Evolutionary conservation across 2,888 invertebrate genomes (phyloP), one percentile per base, ranked within the genome.

Genomic region (Pheosia gnoma): DNA sequence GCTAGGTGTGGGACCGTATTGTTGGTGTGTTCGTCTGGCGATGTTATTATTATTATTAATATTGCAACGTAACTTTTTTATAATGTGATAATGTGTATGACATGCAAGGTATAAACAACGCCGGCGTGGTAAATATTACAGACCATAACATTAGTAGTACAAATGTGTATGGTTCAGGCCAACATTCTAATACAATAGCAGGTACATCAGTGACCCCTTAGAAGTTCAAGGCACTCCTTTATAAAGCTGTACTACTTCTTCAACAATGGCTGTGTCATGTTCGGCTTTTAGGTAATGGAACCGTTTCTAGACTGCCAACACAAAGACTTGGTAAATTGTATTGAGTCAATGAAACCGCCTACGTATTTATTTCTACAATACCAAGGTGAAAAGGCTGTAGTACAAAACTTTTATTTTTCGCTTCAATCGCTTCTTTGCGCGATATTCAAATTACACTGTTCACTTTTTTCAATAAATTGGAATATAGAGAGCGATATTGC

Each of bases 181-280:
- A 7, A 41, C 5, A 7, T 5, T 47, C 47, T n/a, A 47, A 47
- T 47, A 47, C 47, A 47, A n/a, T 47, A n/a, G n/a, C 47, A 47
- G 47, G 47, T 47, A 47, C 52, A 57, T 64, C 43, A 47, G 9
- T 37, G 55, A 51, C 43, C 49, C 47, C 51, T 36, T 47, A 45
- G 36, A 57, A 57, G 57, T 57, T 57, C 41, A 38, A 41, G 56
- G 39, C 41, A 8, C 41, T 39, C 41, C 41, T 41, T 51, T 60
- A 56, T 36, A 25, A 11, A 25, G 43, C 56, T 51, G 51, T 51
- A 51, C 51, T 54, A 51, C 51, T 54, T 54, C 53, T 54, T n/a
- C 13, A 13, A 39, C 55, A 39, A 55, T 41, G 13, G 39, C 55
- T 39, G n/a, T 55, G n/a, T 55, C 39, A 55, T 39, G n/a, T 11